phyloP scores from a whole-genome alignment of 2,888 invertebrate genomes.

The Aphelenchoides bicaudatus region DNA sequence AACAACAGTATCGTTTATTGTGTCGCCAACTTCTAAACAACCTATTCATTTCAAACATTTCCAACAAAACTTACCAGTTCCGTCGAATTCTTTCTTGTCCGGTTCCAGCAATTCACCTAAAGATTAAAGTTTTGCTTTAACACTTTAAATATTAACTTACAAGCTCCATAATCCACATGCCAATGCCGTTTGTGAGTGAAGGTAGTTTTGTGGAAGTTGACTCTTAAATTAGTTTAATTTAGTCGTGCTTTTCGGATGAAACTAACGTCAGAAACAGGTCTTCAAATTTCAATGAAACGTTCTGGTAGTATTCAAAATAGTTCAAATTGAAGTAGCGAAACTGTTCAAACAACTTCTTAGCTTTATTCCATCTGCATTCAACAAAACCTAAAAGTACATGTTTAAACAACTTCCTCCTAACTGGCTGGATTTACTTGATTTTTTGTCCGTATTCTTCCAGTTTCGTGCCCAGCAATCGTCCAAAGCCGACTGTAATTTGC shows the following conservation, averaged over 20 bases:
- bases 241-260: background rate
- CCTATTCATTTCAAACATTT: too few species aligned
- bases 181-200: background rate
- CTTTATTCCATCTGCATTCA: background rate
- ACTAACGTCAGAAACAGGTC: conserved; percentile 2
- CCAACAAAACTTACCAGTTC: background rate
- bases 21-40: background rate
- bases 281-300: conserved; percentile 12
- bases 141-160: too few species aligned
- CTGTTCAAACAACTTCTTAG: background rate
- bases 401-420: too few species aligned
- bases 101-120: conserved; percentile 2
- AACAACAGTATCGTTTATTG: background rate
- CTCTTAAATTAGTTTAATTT: background rate
- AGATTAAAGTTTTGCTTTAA: too few species aligned
- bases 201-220: background rate
- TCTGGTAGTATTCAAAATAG: conserved; percentile 1
- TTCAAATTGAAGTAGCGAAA: background rate
- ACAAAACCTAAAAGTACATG: background rate
- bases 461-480: background rate
- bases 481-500: background rate
- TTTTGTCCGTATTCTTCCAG: background rate
- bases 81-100: background rate
- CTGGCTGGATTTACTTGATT: too few species aligned
- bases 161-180: conserved; percentile 1